Evolutionary conservation across 2,888 invertebrate species (phyloP).

Genomic region (Hemicrepidius hirtus): DNA sequence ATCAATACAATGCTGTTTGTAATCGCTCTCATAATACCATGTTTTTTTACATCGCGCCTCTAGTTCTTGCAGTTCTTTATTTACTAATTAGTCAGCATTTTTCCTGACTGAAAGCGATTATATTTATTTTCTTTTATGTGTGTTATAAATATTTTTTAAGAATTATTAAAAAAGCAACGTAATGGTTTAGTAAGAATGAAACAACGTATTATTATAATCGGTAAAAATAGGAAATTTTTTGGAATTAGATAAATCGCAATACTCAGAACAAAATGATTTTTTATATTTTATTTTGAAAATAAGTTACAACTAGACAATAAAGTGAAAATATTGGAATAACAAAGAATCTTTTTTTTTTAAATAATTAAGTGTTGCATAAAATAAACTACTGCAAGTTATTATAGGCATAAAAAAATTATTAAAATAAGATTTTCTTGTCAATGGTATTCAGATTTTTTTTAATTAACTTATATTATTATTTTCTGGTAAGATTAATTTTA

Average conservation of each 20-base stretch:
- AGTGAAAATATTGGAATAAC: background rate
- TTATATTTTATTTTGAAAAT: background rate
- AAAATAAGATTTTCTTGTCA: background rate
- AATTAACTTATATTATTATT: background rate
- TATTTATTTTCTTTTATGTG: slow-evolving; percentile 69
- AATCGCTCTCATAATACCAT: slow-evolving; percentile 77
- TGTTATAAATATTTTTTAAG: slow-evolving; percentile 69
- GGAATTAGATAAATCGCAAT: slow-evolving; percentile 25
- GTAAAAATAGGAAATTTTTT: slow-evolving; percentile 31
- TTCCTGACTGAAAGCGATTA: slow-evolving; percentile 78
- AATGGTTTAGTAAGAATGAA: slow-evolving; percentile 48
- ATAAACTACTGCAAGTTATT: too few relatives aligned
- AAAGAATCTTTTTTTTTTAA: background rate
- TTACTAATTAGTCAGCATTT: slow-evolving; percentile 76
- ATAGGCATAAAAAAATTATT: background rate
- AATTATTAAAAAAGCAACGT: slow-evolving; percentile 66
- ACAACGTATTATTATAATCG: slow-evolving; percentile 22
- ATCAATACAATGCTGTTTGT: slow-evolving; percentile 76
- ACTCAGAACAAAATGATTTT: slow-evolving; percentile 17
- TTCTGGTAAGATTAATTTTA: background rate
- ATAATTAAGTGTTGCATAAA: too few relatives aligned
- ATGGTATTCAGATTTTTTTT: background rate
- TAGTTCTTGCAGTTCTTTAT: slow-evolving; percentile 77
- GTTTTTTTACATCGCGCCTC: slow-evolving; percentile 76
- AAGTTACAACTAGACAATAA: slow-evolving; percentile 30